phyloP scores from a whole-genome alignment of 2,113 vertebrate genomes.

The Malurus alboscapulatus region DNA sequence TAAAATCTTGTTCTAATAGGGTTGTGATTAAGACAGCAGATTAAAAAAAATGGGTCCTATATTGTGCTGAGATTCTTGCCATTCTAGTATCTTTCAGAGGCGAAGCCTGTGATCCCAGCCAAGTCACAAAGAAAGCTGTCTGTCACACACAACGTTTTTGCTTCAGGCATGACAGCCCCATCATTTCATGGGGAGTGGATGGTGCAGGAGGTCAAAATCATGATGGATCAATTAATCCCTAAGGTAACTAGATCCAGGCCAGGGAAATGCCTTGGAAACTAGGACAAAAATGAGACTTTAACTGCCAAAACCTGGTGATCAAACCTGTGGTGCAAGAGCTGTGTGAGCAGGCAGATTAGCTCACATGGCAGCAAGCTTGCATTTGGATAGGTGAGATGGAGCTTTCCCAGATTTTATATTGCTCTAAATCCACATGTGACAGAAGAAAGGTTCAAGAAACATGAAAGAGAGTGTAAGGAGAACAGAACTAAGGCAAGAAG shows the following conservation, averaged over 20 bases:
- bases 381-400: background rate
- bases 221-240: conserved; percentile 68
- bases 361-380: background rate
- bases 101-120: conserved; percentile 40
- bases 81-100: conserved; percentile 43
- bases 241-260: conserved; percentile 46
- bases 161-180: conserved; percentile 59
- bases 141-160: conserved; percentile 44
- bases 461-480: background rate
- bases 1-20: conserved; percentile 42
- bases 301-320: background rate
- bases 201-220: conserved; percentile 60
- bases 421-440: background rate
- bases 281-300: background rate
- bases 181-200: conserved; percentile 58
- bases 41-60: conserved; percentile 40
- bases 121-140: conserved; percentile 63
- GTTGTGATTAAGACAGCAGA: conserved; percentile 54
- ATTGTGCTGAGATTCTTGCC: conserved; percentile 56
- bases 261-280: conserved; percentile 25
- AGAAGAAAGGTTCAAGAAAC: background rate
- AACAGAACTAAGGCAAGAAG: background rate
- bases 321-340: background rate
- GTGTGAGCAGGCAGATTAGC: background rate
- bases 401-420: background rate